These are phyloP conservation scores for Sturnus vulgaris DNA, from an alignment of 2,113 vertebrate species.

Conservation along the genomic window DNA sequence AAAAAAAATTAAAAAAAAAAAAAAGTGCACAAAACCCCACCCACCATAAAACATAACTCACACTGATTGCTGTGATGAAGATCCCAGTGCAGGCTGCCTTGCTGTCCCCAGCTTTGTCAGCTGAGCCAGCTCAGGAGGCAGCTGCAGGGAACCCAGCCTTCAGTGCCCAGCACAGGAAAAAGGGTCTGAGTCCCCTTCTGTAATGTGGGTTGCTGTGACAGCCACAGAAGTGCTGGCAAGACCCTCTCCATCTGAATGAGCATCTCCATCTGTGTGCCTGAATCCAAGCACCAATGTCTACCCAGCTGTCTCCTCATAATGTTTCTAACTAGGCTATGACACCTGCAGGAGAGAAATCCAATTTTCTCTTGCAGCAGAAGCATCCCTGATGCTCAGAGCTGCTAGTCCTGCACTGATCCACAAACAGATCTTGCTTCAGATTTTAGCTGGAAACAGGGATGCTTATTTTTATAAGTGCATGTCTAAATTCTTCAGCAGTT, in stretches of 20 bases:
- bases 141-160: background rate
- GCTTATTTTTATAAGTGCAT: background rate
- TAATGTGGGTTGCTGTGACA: background rate
- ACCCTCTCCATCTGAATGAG: background rate
- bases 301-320: background rate
- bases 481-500: background rate
- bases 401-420: background rate
- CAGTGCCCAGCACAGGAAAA: no score
- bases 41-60: background rate
- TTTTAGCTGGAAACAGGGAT: background rate
- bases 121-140: accelerated
- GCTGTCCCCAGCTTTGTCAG: background rate
- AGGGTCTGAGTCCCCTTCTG: background rate
- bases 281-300: background rate
- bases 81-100: background rate
- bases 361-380: background rate
- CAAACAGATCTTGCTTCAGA: background rate
- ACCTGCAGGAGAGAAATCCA: background rate
- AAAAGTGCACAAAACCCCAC: background rate
- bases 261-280: background rate
- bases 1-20: no score
- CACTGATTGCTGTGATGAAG: background rate
- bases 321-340: background rate
- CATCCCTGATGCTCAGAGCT: background rate
- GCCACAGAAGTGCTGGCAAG: background rate